phyloP scores from a whole-genome alignment of 2,888 invertebrate genomes.

The Eueremaeus valkanovi region DNA sequence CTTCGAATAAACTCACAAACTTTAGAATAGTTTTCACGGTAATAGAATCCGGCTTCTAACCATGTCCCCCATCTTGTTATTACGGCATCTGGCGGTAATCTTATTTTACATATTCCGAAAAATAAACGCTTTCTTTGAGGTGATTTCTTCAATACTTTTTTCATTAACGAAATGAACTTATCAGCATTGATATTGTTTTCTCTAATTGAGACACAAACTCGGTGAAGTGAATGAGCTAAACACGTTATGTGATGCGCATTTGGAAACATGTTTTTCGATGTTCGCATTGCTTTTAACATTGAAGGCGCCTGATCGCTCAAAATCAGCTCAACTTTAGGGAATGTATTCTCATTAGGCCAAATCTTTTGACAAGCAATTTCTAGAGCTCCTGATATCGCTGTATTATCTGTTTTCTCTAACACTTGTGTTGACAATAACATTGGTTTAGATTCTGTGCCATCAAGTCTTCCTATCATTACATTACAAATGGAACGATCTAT shows the following conservation, averaged over 20 bases:
- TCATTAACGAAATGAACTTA: constrained; percentile 47
- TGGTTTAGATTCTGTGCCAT: background rate
- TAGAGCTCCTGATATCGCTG: background rate
- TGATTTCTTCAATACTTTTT: constrained; percentile 50
- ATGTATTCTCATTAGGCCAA: background rate
- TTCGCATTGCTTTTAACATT: background rate
- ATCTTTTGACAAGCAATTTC: background rate
- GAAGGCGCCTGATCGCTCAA: background rate
- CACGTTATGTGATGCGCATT: constrained; percentile 50
- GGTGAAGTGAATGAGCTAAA: constrained; percentile 49
- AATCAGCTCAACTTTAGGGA: background rate
- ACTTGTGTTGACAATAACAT: background rate
- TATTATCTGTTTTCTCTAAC: background rate
- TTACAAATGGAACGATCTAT: background rate
- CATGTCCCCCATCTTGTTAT: constrained; percentile 50
- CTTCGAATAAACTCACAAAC: background rate
- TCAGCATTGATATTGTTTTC: constrained; percentile 49
- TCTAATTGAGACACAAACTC: constrained; percentile 42
- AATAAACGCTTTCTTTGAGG: constrained; percentile 48
- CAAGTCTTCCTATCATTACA: background rate
- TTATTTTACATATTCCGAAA: constrained; percentile 48
- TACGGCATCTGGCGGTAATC: constrained; percentile 50
- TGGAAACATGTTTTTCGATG: constrained; percentile 48
- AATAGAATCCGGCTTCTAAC: constrained; percentile 49
- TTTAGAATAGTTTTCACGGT: constrained; percentile 43